phyloP scores from a whole-genome alignment of 2,797 vertebrate genomes.

The Esox lucius region DNA sequence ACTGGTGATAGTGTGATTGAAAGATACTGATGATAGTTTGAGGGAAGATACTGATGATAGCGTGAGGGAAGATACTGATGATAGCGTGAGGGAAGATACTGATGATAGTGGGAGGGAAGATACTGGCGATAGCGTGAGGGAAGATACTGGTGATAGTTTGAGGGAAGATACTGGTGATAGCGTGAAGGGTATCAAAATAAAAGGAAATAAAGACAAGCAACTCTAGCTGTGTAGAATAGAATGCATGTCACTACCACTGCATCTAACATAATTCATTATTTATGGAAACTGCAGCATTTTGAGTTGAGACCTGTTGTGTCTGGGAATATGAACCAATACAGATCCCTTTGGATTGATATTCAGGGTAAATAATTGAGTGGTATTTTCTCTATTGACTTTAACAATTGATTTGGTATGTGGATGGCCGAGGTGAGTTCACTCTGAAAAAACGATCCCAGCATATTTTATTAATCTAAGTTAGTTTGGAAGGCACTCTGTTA shows the following conservation, averaged over 20 bases:
- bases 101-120: no score
- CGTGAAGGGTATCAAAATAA: no score
- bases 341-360: background rate
- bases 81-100: no score
- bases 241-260: constrained; percentile 2
- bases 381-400: background rate
- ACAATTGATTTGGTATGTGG: background rate
- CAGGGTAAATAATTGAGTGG: background rate
- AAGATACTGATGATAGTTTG: no score
- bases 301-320: background rate
- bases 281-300: background rate
- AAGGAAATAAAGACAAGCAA: no score
- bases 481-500: background rate
- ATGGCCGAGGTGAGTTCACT: background rate
- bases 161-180: no score
- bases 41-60: no score
- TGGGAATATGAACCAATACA: background rate
- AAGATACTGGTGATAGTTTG: no score
- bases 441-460: background rate
- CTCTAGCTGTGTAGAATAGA: background rate
- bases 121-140: no score
- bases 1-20: no score
- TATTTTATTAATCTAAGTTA: background rate
- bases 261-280: constrained; percentile 10
- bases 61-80: no score